Evolutionary conservation across 1,140 invertebrate species (phyloP).

Genomic region (Manduca sexta): DNA sequence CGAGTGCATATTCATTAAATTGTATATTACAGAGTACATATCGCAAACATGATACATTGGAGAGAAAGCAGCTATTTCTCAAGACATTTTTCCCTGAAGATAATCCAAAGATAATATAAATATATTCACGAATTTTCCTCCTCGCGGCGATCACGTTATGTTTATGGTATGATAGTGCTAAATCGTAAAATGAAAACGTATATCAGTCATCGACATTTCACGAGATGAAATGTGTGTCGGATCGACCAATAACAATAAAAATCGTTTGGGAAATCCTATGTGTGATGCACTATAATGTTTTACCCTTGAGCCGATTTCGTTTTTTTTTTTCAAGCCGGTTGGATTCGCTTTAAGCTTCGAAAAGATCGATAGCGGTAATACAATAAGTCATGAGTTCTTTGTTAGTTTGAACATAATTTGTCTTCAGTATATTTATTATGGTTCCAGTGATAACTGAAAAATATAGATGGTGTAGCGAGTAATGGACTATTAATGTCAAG

Average conservation of each 20-base stretch:
- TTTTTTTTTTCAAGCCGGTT: constrained; percentile 18
- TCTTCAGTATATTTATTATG: constrained; percentile 5
- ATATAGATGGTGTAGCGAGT: neutral
- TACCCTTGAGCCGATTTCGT: constrained; percentile 34
- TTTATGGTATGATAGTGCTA: neutral
- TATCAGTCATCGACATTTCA: constrained; percentile 15
- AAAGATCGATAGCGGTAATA: constrained; percentile 1
- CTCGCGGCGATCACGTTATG: too few species aligned
- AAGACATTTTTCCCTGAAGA: too few species aligned
- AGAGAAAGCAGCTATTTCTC: too few species aligned
- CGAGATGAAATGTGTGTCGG: constrained; percentile 9
- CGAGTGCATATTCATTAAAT: too few species aligned
- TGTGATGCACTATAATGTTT: constrained; percentile 8
- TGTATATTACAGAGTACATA: too few species aligned
- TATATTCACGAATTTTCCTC: too few species aligned
- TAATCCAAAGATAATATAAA: too few species aligned
- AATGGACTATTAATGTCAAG: constrained; percentile 4
- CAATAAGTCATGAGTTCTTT: constrained; percentile 1
- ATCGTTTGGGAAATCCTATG: constrained; percentile 23
- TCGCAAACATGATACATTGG: too few species aligned
- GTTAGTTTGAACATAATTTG: neutral
- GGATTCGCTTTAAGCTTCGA: constrained; percentile 1
- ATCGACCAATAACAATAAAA: constrained; percentile 30
- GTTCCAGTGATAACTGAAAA: neutral
- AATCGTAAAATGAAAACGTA: constrained; percentile 4